Evolutionary conservation across 1,140 invertebrate species (phyloP), one percentile per base, ranked within the genome.

Genomic region (Rhynchophorus ferrugineus): DNA sequence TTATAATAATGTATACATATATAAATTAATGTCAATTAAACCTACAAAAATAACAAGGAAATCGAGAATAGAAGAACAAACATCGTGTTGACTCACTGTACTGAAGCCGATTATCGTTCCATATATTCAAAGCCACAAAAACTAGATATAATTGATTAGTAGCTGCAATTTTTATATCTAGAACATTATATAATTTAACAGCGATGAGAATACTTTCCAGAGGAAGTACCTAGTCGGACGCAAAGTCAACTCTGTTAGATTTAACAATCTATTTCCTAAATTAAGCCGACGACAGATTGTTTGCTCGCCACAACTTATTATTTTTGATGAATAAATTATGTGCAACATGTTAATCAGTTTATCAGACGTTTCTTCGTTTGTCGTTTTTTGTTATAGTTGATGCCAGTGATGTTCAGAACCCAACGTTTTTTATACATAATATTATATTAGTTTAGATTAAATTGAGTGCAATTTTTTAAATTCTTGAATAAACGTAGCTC

Each of bases 221-320:
- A 68, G 67, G 67, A 69, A 68, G 66, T 65, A 66, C 59, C 58
- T 63, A 68, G 67, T 67, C 66, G 67, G 67, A 69, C 68, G 65
- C 66, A 68, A 67, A 64, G 65, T 66, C 44, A 44, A 54, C 44
- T 54, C 44, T 46, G 67, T 69, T 69, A 67, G 67, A 69, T 68
- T 69, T 69, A 69, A 69, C 67, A 69, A 69, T 69, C 67, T 64
- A 69, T 69, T 69, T 69, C 67, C 67, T 69, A 69, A 68, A 69
- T 69, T 69, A 67, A 68, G 46, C n/a, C 18, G 55, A 44, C 50
- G 36, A 45, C 42, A 48, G 45, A 59, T 56, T 56, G 49, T 52
- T 59, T 53, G 43, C 49, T 45, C 34, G 44, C 17, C 39, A 33
- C 20, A 33, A 54, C 44, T 47, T 47, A 47, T 47, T 54, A 54